Conservation (phyloP, 2,797 vertebrate species). For the Alectoris magna region DNA sequence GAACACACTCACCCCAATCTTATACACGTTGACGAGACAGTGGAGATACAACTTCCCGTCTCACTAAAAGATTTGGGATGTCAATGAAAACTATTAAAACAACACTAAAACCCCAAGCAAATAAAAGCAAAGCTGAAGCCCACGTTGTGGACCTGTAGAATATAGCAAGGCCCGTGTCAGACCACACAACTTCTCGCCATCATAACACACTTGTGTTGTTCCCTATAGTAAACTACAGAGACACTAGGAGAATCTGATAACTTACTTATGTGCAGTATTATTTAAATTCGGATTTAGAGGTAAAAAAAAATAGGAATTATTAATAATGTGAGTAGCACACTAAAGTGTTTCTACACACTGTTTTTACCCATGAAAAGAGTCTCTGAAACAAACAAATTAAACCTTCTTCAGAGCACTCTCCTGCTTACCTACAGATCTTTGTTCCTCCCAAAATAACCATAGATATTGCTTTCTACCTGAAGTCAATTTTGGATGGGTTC, state of each 20-base stretch:
- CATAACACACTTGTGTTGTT: background rate
- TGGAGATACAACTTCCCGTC: background rate
- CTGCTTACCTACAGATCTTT: background rate
- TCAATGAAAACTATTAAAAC: background rate
- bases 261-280: background rate
- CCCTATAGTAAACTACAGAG: background rate
- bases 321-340: background rate
- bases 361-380: background rate
- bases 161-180: background rate
- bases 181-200: background rate
- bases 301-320: background rate
- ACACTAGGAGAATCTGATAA: background rate
- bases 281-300: background rate
- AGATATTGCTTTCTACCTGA: background rate
- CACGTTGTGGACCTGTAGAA: background rate
- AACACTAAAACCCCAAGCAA: background rate
- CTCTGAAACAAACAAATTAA: background rate
- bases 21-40: background rate
- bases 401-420: background rate
- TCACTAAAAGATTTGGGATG: background rate
- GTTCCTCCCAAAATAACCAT: background rate
- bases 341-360: background rate
- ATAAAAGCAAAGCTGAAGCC: background rate
- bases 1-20: background rate
- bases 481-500: background rate